Evolutionary conservation across 1,140 invertebrate genomes (phyloP), one percentile per base, ranked within the genome.

Genomic region (Trichonephila inaurata): DNA sequence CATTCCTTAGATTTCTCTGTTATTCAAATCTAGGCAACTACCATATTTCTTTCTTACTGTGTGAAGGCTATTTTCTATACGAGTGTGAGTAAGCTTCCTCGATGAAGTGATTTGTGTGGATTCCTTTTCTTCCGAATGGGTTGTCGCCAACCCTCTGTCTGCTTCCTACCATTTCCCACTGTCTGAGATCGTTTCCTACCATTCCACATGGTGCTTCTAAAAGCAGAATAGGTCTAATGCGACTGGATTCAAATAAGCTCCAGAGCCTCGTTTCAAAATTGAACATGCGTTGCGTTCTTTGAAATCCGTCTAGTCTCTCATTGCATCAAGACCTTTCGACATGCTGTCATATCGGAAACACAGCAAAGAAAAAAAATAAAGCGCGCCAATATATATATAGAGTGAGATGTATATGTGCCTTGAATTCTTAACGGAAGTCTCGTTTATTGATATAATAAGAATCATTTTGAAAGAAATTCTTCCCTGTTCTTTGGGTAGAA

Each of bases 141-240:
- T 51, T 51, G 51, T 51, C 51, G 51, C 51, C 51, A 51, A 51
- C 51, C 51, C 7, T 51, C 24, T 69, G 66, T 69, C 66, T 69
- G 66, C 66, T 69, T 69, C 66, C 66, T 69, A 24, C 66, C n/a
- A 69, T 51, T 51, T 51, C 51, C 51, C 51, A 51, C 51, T 51
- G 66, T 69, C 66, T 69, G 66, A 12, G 51, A 51, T 51, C 51
- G 10, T 7, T 51, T 51, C 51, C 7, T 51, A 10, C 51, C 51
- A 51, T 28, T 12, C 66, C 66, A 69, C 66, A 69, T 69, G 66
- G 66, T n/a, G 66, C 66, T 69, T 69, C 66, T 69, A 69, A 69
- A 69, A 69, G 66, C 66, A 69, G 66, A 24, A n/a, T n/a, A 4
- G 66, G n/a, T n/a, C 66, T 69, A 8, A n/a, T 24, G 24, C 10